phyloP scores from a whole-genome alignment of 2,113 vertebrate genomes.

The Taxidea taxus region DNA sequence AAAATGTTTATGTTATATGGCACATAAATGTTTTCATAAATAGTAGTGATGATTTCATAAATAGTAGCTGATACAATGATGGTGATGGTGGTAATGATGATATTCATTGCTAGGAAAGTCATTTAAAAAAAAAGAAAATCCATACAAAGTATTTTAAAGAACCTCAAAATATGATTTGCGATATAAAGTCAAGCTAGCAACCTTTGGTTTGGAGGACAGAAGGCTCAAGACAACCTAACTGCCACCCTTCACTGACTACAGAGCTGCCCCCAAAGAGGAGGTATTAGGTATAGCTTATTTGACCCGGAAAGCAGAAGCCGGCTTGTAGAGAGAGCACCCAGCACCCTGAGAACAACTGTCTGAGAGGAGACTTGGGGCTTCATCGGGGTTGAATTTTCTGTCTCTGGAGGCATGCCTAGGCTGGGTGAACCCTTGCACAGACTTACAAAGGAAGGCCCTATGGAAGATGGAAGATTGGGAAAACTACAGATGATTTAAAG shows the following conservation, averaged over 20 bases:
- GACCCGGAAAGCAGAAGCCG: not conserved
- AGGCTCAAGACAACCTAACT: not conserved
- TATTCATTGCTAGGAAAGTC: not conserved
- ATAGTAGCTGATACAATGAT: rapidly evolving
- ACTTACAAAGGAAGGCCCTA: not conserved
- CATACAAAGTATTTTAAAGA: not conserved
- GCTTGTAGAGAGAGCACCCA: not conserved
- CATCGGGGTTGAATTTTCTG: rapidly evolving
- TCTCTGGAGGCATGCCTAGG: not conserved
- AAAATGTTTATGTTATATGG: not conserved
- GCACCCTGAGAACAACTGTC: not conserved
- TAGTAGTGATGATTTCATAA: not conserved
- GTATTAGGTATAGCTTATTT: not conserved
- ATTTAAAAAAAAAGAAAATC: not conserved
- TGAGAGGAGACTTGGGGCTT: not conserved
- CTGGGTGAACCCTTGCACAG: not conserved
- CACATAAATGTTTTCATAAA: not conserved
- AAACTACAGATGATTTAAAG: not conserved
- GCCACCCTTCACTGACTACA: not conserved
- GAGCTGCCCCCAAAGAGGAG: not conserved
- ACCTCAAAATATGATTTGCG: not conserved
- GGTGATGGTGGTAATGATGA: not conserved
- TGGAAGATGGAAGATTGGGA: not conserved
- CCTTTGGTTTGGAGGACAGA: not conserved
- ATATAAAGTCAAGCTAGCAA: not conserved